Evolutionary conservation across 2,797 vertebrate genomes (phyloP), one percentile per base, ranked within the genome.

Genomic region (Trematomus bernacchii): DNA sequence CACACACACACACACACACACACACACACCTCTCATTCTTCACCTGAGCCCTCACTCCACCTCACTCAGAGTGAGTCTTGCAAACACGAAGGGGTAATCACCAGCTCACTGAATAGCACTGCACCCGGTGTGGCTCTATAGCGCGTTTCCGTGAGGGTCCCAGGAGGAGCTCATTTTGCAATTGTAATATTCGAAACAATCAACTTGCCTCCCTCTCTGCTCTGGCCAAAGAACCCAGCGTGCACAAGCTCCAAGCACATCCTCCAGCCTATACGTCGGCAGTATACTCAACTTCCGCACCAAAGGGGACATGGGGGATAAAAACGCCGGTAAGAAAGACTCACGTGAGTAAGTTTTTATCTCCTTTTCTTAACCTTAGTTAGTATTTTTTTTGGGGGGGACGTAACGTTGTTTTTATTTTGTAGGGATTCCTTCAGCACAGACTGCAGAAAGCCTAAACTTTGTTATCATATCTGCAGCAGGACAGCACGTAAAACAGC

Each of bases 271-370:
- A 37, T 33, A 19, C 76, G 53, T 76, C 82, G 30, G 50, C 80
- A 66, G 59, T 5, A 40, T 57, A 78, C 43, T 44, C 62, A 90
- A 90, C 73, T 88, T 87, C 77, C 72, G 82, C 86, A 74, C 70
- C 75, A 75, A 85, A 73, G 77, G 81, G 84, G 89, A 92, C 85
- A 94, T 94, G 93, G 84, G 91, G 66, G 93, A 93, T 71, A 94
- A 94, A 93, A 85, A 91, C 82, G 90, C 91, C 79, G 93, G 93
- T 94, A 91, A 93, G 90, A 62, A 87, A 86, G 71, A 55, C 79
- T 54, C 77, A 75, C 61, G 61, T 77, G 16, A 73, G 72, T 71
- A 63, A 70, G 7, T 75, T 51, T 51, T 55, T 23, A 53, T 7
- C 48, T 16, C 1, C 27, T 70, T 52, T 52, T 54, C 15, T 46